Base-by-base conservation (phyloP, 1,140 invertebrate genomes). In the Limonius californicus region DNA sequence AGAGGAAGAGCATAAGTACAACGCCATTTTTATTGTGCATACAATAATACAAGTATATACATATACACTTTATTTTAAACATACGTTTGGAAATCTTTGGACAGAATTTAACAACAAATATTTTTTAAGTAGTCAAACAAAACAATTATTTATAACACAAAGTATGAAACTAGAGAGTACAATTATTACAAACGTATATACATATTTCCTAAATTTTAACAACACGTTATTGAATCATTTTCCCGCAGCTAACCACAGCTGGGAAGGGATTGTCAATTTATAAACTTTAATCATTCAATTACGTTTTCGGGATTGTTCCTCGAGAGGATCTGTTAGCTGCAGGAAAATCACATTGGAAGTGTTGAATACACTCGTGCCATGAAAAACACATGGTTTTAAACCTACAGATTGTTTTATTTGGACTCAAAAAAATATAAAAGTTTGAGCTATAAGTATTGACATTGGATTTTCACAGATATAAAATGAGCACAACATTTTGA, bases 41-140 rank as follows among this genome's bases (percentile, higher is more conserved):
- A 76, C 72, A 75, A 74, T 74, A 73, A 74, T 75, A 75, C 75
- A 76, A 72, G 75, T 76, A 75, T 76, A 76, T 76, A 76, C 74
- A 76, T 75, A 76, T 75, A 76, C 73, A 76, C 71, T 76, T 69
- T 61, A 61, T 63, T 72, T 68, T 71, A 72, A 73, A 74, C 68
- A 74, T 73, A 74, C 72, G 70, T 70, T 72, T 74, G 74, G 74
- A 75, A 75, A 75, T 75, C 68, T 71, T 69, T 77, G 74, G 75
- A 77, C 75, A 77, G 73, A 77, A 76, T 77, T 77, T 67, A 77
- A 77, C 75, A 77, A 77, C 72, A 74, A 74, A 76, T 76, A 73
- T 68, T 70, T 68, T 68, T 65, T 70, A 72, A 73, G 70, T 69
- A 74, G 65, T 70, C 65, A 74, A 74, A 70, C 64, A 68, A 73